phyloP scores from a whole-genome alignment of 2,113 vertebrate genomes.

The Malurus elegans region DNA sequence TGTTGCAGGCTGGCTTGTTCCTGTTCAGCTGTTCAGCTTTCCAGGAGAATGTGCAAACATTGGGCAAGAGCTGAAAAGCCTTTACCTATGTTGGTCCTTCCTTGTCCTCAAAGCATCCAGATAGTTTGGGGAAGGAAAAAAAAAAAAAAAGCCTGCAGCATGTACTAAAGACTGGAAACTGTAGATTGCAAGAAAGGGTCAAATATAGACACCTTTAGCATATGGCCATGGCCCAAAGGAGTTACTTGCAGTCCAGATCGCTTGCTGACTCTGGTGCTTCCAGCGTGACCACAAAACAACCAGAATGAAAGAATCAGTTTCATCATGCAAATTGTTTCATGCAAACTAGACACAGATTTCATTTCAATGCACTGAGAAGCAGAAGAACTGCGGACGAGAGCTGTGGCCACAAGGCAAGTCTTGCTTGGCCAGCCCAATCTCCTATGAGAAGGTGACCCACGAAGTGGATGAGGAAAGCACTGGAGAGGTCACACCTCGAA shows the following conservation, averaged over 20 bases:
- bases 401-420: not conserved
- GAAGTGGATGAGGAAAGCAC: no score
- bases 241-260: not conserved
- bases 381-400: not conserved
- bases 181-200: not conserved
- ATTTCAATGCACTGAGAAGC: not conserved
- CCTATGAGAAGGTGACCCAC: no score
- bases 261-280: not conserved
- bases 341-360: not conserved
- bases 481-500: not conserved
- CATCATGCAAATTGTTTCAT: not conserved
- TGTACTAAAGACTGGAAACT: not conserved
- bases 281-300: no score
- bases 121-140: accelerated
- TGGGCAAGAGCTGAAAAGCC: not conserved
- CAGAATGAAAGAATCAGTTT: not conserved
- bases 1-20: not conserved
- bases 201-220: accelerated
- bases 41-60: not conserved
- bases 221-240: accelerated
- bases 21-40: accelerated
- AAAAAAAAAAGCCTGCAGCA: not conserved
- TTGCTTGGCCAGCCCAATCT: not conserved
- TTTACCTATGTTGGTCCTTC: not conserved
- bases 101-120: not conserved